Evolutionary conservation across 2,797 vertebrate genomes (phyloP).

Genomic region (Gallinago solitaria): DNA sequence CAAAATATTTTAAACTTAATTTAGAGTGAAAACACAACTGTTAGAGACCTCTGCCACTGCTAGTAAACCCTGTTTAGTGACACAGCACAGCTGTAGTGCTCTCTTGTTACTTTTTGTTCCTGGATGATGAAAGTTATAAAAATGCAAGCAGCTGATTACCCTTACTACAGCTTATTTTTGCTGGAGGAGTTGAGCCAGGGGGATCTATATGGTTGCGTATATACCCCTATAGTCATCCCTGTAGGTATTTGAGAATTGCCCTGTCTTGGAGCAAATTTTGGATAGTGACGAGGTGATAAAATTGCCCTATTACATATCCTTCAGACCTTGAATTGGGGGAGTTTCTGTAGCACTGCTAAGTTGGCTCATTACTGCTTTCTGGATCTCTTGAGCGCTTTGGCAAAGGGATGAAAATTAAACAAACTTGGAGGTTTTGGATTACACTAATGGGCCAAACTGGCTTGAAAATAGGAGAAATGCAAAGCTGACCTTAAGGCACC

Average conservation of each 20-base stretch:
- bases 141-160: background rate
- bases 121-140: background rate
- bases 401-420: background rate
- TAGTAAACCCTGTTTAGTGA: background rate
- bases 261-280: background rate
- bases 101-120: background rate
- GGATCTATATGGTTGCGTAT: rapidly evolving
- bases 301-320: rapidly evolving
- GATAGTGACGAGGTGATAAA: background rate
- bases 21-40: background rate
- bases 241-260: background rate
- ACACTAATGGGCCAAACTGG: background rate
- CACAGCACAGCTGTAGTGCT: background rate
- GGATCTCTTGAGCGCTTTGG: background rate
- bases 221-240: background rate
- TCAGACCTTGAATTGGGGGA: background rate
- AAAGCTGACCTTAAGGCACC: background rate
- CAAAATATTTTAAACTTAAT: conserved; percentile 25
- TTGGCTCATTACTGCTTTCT: background rate
- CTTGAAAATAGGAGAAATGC: background rate
- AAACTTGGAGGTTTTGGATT: background rate
- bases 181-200: background rate
- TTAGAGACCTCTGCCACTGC: background rate
- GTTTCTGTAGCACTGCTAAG: background rate
- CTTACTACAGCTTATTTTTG: background rate